Evolutionary conservation across 2,888 invertebrate genomes (phyloP).

Genomic region (Microplitis manilae): DNA sequence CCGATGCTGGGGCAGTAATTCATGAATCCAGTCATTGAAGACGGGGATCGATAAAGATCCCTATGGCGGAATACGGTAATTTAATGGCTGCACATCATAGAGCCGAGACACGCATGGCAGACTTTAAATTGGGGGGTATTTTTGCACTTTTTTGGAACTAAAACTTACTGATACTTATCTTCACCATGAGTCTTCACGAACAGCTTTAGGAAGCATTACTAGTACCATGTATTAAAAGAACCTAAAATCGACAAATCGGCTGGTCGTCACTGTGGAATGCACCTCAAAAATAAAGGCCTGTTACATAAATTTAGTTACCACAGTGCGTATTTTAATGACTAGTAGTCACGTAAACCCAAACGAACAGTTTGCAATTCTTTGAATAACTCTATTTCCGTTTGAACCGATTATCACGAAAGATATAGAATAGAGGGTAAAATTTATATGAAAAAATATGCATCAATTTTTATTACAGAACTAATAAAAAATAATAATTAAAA

Average conservation of each 20-base stretch:
- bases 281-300: conserved; percentile 22
- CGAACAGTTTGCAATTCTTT: conserved; percentile 22
- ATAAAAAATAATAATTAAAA: too few species aligned
- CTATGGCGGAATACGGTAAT: conserved; percentile 1
- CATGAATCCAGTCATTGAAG: not conserved
- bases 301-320: not conserved
- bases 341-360: conserved; percentile 33
- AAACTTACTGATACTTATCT: not conserved
- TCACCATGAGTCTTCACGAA: not conserved
- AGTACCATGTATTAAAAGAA: conserved; percentile 20
- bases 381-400: conserved; percentile 37
- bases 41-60: not conserved
- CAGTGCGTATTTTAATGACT: conserved; percentile 33
- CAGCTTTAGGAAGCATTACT: not conserved
- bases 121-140: conserved; percentile 19
- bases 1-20: conserved; percentile 3
- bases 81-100: conserved; percentile 27
- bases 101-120: conserved; percentile 19
- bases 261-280: conserved; percentile 34
- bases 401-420: not conserved
- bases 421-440: too few species aligned
- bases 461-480: too few species aligned
- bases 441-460: too few species aligned
- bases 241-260: conserved; percentile 29
- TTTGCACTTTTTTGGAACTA: not conserved